Base-by-base conservation (phyloP, 1,140 invertebrate genomes). In the Diorhabda elongata region DNA sequence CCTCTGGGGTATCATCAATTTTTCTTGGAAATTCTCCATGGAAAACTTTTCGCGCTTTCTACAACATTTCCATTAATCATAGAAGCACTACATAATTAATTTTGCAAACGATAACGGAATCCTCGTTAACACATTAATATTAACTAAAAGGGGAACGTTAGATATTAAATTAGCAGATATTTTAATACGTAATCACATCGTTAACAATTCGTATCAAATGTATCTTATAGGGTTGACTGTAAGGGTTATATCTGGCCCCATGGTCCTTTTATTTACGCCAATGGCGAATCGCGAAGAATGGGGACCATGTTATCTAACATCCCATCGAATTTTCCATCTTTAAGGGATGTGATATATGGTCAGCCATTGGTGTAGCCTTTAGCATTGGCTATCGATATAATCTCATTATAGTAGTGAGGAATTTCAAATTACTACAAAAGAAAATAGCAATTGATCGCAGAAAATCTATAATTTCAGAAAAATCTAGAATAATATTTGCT, bases 201-300 rank as follows among this genome's bases (percentile, higher is more conserved):
- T 72, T 72, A 72, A 72, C 71, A 72, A 70, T 72, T 68, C 69
- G 69, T 70, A 72, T 72, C 71, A 68, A 70, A 70, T 68, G 65
- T 68, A 72, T 70, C 71, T 70, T 61, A 71, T 70, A 68, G 71
- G 71, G 70, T 52, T 52, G n/a, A 26, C 26, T 52, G 47, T 52
- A 52, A 52, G 47, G 47, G 47, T 52, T 52, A 52, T 72, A 70
- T 70, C 63, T 72, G 66, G 58, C 65, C 60, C 62, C 67, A 70
- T 72, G 64, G 64, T 65, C 71, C 71, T 64, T 67, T 67, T 56
- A 60, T 70, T 71, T 66, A 73, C 72, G 69, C 72, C 72, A 73
- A 73, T 73, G 72, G 69, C 72, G 68, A 70, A 64, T 69, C 67
- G 69, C 58, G 65, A 66, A 52, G 68, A 69, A 61, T 68, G 66